A percentile compares a stretch with the other conserved stretches of the same genome.
These are phyloP conservation scores for Pachyramphus minor DNA, from an alignment of 2,113 vertebrate species.

Conservation along the genomic window DNA sequence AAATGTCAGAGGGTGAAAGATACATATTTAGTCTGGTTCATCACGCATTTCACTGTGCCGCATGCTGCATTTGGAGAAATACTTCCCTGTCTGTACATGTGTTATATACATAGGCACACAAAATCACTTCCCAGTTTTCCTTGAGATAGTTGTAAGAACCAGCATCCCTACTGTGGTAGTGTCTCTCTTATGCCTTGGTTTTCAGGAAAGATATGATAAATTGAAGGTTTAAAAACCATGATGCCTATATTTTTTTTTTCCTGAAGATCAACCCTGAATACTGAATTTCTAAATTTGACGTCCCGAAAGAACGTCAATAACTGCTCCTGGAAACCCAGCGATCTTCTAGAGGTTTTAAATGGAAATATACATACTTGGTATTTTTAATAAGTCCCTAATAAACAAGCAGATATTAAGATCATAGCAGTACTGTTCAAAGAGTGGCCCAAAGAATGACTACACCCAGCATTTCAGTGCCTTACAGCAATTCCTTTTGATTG, in stretches of 20 bases:
- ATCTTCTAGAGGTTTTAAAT: background rate
- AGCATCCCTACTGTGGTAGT: background rate
- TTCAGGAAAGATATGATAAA: background rate
- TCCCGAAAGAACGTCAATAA: background rate
- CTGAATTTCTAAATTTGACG: background rate
- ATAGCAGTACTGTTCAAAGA: background rate
- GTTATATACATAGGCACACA: rapidly evolving
- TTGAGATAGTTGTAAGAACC: background rate
- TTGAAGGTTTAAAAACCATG: background rate
- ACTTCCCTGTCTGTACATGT: background rate
- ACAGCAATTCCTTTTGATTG: background rate
- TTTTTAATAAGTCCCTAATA: background rate
- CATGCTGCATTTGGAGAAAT: background rate
- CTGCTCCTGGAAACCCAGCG: background rate
- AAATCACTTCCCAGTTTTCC: background rate
- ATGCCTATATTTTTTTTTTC: background rate
- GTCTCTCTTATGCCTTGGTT: background rate
- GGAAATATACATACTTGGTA: background rate
- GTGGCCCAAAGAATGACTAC: background rate
- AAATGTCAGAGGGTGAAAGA: background rate
- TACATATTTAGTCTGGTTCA: background rate
- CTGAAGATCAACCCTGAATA: background rate
- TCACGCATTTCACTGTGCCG: background rate
- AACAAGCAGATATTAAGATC: background rate
- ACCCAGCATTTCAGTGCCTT: background rate